Evolutionary conservation across 2,113 vertebrate genomes (phyloP).

Genomic region (Brienomyrus longianalis): DNA sequence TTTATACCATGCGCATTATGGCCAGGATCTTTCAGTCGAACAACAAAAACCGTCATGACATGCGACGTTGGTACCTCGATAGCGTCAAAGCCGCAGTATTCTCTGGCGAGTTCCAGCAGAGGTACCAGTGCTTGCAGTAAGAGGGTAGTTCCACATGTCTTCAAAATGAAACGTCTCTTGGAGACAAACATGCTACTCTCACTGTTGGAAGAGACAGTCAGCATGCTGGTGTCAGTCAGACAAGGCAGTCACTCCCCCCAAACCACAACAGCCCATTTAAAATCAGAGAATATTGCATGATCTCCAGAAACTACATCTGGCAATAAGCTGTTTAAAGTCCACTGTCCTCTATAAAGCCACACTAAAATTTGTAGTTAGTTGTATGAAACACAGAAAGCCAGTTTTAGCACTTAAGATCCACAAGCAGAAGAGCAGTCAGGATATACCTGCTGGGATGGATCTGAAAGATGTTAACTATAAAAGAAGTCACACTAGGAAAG

Average conservation of each 20-base stretch:
- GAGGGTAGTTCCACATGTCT: conserved; percentile 99
- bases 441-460: not conserved
- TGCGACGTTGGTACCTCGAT: conserved; percentile 73
- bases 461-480: not conserved
- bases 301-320: not conserved
- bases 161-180: conserved; percentile 99
- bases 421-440: not conserved
- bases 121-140: conserved; percentile 99
- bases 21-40: not conserved
- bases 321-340: not conserved
- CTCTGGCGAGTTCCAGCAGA: conserved; percentile 94
- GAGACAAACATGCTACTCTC: conserved; percentile 99
- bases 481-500: not conserved
- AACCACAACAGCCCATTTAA: not conserved
- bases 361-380: not conserved
- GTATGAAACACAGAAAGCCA: not conserved
- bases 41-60: not conserved
- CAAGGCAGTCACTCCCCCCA: not conserved
- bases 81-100: conserved; percentile 94
- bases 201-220: conserved; percentile 53
- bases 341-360: no score
- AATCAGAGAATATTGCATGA: not conserved
- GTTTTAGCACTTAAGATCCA: not conserved
- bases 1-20: not conserved
- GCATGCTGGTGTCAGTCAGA: not conserved